These are phyloP conservation scores for Pseudorasbora parva DNA, from an alignment of 2,113 vertebrate genomes.

Conservation along the genomic window DNA sequence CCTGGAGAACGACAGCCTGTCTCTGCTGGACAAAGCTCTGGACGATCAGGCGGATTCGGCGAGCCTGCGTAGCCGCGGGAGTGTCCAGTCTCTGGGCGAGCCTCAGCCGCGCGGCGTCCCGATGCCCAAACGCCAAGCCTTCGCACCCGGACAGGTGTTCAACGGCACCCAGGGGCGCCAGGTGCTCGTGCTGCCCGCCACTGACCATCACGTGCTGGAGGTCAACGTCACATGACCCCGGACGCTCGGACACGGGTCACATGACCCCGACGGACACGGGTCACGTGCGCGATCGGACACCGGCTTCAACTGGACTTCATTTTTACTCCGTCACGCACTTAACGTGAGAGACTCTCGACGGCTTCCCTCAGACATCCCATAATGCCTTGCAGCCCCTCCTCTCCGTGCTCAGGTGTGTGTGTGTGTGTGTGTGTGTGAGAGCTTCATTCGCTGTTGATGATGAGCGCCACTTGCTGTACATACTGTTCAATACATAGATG, in stretches of 20 bases:
- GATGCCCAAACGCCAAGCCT: slow-evolving; percentile 92
- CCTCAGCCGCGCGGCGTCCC: slow-evolving; percentile 83
- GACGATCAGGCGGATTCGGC: slow-evolving; percentile 88
- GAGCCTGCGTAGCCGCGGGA: slow-evolving; percentile 86
- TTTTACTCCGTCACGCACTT: not conserved
- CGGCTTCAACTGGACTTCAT: not conserved
- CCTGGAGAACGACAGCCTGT: slow-evolving; percentile 92
- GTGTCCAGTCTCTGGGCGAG: slow-evolving; percentile 79
- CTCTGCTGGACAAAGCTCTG: slow-evolving; percentile 87
- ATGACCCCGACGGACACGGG: slow-evolving; percentile 80
- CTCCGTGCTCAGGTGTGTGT: slow-evolving; percentile 20
- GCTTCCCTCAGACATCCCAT: slow-evolving; percentile 54
- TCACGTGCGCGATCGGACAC: slow-evolving; percentile 33
- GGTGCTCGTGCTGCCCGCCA: slow-evolving; percentile 90
- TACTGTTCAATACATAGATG: slow-evolving; percentile 67
- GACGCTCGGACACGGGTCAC: no score
- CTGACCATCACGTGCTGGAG: slow-evolving; percentile 93
- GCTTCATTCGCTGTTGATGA: not conserved
- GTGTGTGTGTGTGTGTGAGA: not conserved
- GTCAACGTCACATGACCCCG: slow-evolving; percentile 92
- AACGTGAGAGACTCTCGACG: not conserved
- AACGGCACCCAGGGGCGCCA: slow-evolving; percentile 85
- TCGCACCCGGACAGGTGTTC: slow-evolving; percentile 90
- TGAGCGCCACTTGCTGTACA: slow-evolving; percentile 72
- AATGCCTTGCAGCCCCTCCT: slow-evolving; percentile 52